Evolutionary conservation across 1,140 invertebrate genomes (phyloP), one percentile per base, ranked within the genome.

Genomic region (Ruditapes philippinarum): DNA sequence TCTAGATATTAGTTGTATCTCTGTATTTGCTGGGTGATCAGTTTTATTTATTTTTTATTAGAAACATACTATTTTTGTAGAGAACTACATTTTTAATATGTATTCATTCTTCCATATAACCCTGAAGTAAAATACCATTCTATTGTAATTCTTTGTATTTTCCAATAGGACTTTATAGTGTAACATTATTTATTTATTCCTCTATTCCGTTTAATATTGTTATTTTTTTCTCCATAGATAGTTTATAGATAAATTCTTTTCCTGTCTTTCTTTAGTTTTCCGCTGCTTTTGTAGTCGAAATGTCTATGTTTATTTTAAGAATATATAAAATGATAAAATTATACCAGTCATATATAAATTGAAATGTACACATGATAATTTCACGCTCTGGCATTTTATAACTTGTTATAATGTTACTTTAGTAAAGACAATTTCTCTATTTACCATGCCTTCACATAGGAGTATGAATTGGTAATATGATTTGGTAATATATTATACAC

Each of bases 1-100:
- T 70, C 65, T 70, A 70, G 65, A 70, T 22, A 4, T 9, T 70
- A 70, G 65, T 70, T 70, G 22, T 70, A 70, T 70, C 33, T 70
- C 33, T 70, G 38, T 70, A 70, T 70, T 45, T 70, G 65, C 65
- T 70, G 65, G 65, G n/a, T n/a, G n/a, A n/a, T 70, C 33, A 70
- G 14, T 33, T 28, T 31, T 70, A 17, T 70, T 11, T 70, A 38
- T 28, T 38, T 70, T 57, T 70, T 70, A 70, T 70, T 70, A 70
- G 65, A 38, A 33, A 31, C 38, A 33, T 70, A 70, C 65, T 70
- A 28, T 70, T 19, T 65, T 70, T 70, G 65, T 70, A 70, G 65
- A 70, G 65, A 31, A 3, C 22, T 70, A 36, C 65, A 70, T 36
- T 36, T 70, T 57, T n/a, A 57, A n/a, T n/a, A n/a, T 57, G 31